phyloP scores from a whole-genome alignment of 1,140 invertebrate species.

The Meloidogyne hapla region DNA sequence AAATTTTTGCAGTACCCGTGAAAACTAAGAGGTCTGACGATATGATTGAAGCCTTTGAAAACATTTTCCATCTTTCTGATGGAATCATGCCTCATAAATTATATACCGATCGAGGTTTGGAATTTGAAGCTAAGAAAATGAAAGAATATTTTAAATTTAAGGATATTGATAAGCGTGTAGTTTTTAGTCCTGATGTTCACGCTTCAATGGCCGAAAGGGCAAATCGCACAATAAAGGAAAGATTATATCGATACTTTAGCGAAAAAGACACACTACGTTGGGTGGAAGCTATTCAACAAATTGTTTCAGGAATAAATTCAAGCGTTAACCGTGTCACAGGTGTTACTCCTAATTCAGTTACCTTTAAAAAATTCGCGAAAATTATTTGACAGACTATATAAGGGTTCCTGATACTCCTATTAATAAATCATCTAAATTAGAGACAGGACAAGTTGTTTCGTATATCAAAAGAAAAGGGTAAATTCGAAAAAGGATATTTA shows the following conservation, averaged over 20 bases:
- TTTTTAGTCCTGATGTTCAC: slow-evolving; percentile 36
- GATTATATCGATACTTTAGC: slow-evolving; percentile 43
- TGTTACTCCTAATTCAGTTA: slow-evolving; percentile 25
- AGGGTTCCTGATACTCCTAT: neutral
- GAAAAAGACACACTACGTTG: slow-evolving; percentile 31
- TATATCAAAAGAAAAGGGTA: slow-evolving; percentile 22
- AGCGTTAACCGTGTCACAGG: slow-evolving; percentile 22
- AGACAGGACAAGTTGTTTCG: slow-evolving; percentile 17
- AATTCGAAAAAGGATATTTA: slow-evolving; percentile 29
- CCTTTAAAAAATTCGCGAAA: slow-evolving; percentile 31
- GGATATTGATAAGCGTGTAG: slow-evolving; percentile 10
- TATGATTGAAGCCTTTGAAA: slow-evolving; percentile 37
- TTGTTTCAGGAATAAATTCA: slow-evolving; percentile 42
- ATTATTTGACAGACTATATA: slow-evolving; percentile 1
- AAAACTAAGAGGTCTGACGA: slow-evolving; percentile 20
- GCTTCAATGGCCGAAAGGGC: slow-evolving; percentile 41
- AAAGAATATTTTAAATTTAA: slow-evolving; percentile 29
- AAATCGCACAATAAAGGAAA: slow-evolving; percentile 38
- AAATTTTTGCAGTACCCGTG: slow-evolving; percentile 41
- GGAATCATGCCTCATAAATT: slow-evolving; percentile 31
- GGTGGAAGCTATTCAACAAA: slow-evolving; percentile 38
- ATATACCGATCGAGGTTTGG: slow-evolving; percentile 36
- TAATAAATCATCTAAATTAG: neutral
- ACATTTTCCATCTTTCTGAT: slow-evolving; percentile 8
- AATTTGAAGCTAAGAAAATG: slow-evolving; percentile 32